phyloP scores from a whole-genome alignment of 2,113 vertebrate species.

The Perccottus glenii region DNA sequence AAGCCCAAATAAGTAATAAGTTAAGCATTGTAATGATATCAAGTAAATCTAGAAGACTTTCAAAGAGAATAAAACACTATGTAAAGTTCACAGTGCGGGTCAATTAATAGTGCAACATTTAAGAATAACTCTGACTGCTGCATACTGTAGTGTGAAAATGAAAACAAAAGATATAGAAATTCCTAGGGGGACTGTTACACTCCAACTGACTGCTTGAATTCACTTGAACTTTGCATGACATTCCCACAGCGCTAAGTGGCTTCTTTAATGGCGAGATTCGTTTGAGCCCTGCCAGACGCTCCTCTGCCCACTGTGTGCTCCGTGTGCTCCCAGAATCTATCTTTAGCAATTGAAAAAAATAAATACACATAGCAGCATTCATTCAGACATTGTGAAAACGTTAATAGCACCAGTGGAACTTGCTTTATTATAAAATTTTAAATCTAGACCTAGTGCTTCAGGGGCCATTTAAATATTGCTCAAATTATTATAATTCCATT shows the following conservation, averaged over 20 bases:
- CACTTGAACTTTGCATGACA: slow-evolving; percentile 72
- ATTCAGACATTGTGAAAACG: too few relatives aligned
- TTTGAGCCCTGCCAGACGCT: slow-evolving; percentile 50
- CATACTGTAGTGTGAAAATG: slow-evolving; percentile 19
- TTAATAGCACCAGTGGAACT: too few relatives aligned
- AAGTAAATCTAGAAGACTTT: background rate
- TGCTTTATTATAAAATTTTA: too few relatives aligned
- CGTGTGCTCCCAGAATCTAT: slow-evolving; percentile 21
- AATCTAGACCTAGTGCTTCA: too few relatives aligned
- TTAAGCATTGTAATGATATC: background rate
- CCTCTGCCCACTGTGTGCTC: slow-evolving; percentile 31
- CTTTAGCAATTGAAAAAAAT: slow-evolving; percentile 12
- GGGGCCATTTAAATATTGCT: too few relatives aligned
- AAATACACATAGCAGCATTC: too few relatives aligned
- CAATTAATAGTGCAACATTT: slow-evolving; percentile 1
- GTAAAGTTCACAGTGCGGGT: background rate
- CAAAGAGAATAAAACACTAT: background rate
- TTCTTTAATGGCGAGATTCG: slow-evolving; percentile 58
- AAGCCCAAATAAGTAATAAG: background rate
- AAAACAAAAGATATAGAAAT: slow-evolving; percentile 29
- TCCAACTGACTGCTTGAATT: slow-evolving; percentile 62
- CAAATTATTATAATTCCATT: too few relatives aligned
- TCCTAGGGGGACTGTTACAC: slow-evolving; percentile 47
- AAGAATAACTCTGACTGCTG: slow-evolving; percentile 21
- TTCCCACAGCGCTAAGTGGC: slow-evolving; percentile 65